Base-by-base conservation (phyloP, 2,888 invertebrate species). In the Amphipoea oculea region DNA sequence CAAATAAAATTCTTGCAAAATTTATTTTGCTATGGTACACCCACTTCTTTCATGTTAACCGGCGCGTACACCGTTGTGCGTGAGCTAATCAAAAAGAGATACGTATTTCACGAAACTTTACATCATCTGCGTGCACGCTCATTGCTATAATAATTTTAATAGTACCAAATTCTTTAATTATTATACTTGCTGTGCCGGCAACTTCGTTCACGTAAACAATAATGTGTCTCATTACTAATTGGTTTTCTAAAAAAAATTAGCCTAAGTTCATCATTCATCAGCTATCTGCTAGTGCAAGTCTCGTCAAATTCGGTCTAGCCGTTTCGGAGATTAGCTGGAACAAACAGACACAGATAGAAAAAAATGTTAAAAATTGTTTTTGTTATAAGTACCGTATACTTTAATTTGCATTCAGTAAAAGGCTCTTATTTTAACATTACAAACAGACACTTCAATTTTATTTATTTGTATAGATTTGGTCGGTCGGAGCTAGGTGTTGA, bases 1-100 rank as follows among this genome's bases (percentile, higher is more conserved):
- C 29, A 57, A 51, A 48, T 77, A 17, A 17, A 57, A 65, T 36
- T 54, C 57, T 60, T 70, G 69, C n/a, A 23, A 63, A 60, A 67
- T 60, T 51, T 0, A 17, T 86, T 73, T 72, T 84, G 40, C 3
- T 29, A 23, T 67, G 4, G 20, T 40, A 40, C 29, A 78, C 40
- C 6, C 40, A 29, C 6, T 79, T 6, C 29, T 67, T 45, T 62
- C n/a, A 57, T 78, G 40, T 40, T 20, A 36, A 70, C 20, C 54
- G 40, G n/a, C 48, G n/a, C 62, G 40, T 40, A 77, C 14, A 60
- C n/a, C 6, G 57, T 40, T 77, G 14, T 29, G 48, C 14, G 48
- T 76, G 36, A 62, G n/a, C 7, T n/a, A 76, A 76, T 20, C 12
- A 76, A 36, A 60, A 45, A 23, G 17, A 17, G 14, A 51, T 17